phyloP scores from a whole-genome alignment of 2,113 vertebrate species.

The Ahaetulla prasina region DNA sequence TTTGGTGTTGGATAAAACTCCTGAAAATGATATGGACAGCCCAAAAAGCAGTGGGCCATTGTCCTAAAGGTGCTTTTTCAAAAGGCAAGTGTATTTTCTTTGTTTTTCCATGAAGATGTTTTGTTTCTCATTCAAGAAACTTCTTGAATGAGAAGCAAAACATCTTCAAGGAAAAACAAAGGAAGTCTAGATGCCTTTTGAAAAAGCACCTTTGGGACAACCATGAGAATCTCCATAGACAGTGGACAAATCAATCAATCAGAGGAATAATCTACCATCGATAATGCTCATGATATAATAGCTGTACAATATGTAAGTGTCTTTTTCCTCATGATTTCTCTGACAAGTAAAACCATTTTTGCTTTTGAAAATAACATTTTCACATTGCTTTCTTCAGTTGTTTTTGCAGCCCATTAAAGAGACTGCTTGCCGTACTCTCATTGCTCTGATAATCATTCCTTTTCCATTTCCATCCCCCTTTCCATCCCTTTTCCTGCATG shows the following conservation, averaged over 20 bases:
- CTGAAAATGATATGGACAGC: neutral
- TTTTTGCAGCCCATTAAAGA: neutral
- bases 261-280: neutral
- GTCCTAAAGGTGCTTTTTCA: too few relatives aligned
- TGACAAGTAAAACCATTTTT: neutral
- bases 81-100: too few relatives aligned
- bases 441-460: neutral
- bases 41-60: too few relatives aligned
- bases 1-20: neutral
- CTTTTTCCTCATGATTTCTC: neutral
- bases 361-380: neutral
- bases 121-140: too few relatives aligned
- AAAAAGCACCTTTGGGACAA: neutral
- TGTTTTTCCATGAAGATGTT: too few relatives aligned
- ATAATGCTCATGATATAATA: neutral
- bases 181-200: neutral
- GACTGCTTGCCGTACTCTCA: neutral
- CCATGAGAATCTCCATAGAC: too few relatives aligned
- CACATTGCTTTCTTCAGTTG: neutral
- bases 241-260: neutral
- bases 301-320: neutral
- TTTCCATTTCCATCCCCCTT: neutral
- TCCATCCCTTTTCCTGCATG: neutral
- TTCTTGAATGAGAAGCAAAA: too few relatives aligned
- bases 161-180: too few relatives aligned